Evolutionary conservation across 2,888 invertebrate species (phyloP).

Genomic region (Elegia similella): DNA sequence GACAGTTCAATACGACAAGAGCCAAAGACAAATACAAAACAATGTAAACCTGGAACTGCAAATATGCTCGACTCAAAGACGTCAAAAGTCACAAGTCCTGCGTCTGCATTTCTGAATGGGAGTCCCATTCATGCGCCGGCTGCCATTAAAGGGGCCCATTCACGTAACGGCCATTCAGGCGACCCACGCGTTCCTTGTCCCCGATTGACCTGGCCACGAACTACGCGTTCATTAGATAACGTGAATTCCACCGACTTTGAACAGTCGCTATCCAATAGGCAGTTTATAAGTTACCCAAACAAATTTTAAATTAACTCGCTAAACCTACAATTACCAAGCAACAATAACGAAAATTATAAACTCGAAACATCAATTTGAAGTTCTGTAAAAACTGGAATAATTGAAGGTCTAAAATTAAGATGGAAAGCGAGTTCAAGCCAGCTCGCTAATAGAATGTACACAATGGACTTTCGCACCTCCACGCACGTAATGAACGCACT

Average conservation of each 20-base stretch:
- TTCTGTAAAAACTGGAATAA: not conserved
- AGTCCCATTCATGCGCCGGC: slow-evolving; percentile 42
- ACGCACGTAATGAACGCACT: slow-evolving; percentile 7
- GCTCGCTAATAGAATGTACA: slow-evolving; percentile 7
- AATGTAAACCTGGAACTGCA: not conserved
- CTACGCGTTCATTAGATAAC: slow-evolving; percentile 6
- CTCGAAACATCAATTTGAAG: not conserved
- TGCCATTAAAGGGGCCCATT: slow-evolving; percentile 45
- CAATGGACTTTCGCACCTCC: slow-evolving; percentile 21
- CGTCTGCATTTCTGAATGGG: slow-evolving; percentile 40
- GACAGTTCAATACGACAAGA: not conserved
- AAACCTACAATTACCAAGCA: not conserved
- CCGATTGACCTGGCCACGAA: slow-evolving; percentile 22
- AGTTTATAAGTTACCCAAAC: not conserved
- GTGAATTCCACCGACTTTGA: not conserved
- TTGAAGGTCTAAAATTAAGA: not conserved
- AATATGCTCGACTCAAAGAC: not conserved
- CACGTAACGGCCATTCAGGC: slow-evolving; percentile 38
- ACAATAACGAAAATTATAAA: not conserved
- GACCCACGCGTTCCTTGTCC: slow-evolving; percentile 46
- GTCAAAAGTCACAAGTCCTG: slow-evolving; percentile 14
- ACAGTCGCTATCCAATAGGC: not conserved
- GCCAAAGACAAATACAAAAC: not conserved
- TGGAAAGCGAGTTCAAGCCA: not conserved
- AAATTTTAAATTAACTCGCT: no score